Percentiles rank a stretch among this genome's conserved stretches.
Evolutionary conservation across 2,797 vertebrate genomes (phyloP).

Genomic region (Centropyge bicolor): DNA sequence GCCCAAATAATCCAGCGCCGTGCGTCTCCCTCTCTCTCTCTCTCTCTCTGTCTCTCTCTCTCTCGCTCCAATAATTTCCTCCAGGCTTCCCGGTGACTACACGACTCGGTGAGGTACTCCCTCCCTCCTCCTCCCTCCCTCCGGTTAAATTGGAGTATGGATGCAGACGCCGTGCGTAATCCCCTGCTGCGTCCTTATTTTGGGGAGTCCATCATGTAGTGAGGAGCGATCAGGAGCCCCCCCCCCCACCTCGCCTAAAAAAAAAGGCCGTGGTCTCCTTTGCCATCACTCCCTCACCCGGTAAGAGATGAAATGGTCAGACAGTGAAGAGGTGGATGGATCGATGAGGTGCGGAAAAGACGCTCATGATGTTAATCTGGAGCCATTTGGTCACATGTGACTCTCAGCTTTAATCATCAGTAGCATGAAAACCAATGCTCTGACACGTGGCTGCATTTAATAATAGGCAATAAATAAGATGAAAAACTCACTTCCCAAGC

Average conservation of each 20-base stretch:
- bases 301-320: constrained; percentile 35
- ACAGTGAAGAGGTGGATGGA: neutral
- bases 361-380: neutral
- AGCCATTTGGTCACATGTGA: neutral
- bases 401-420: neutral
- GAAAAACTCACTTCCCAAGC: neutral
- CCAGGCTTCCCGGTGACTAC: constrained; percentile 48
- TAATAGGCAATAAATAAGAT: neutral
- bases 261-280: constrained; percentile 29
- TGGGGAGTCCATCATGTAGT: constrained; percentile 2
- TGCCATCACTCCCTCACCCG: constrained; percentile 50
- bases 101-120: constrained; percentile 54
- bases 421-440: neutral
- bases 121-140: too few species aligned
- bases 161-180: constrained; percentile 51
- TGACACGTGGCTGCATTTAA: neutral
- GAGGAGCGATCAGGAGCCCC: constrained; percentile 16
- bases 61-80: constrained; percentile 79
- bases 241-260: neutral
- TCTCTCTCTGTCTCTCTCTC: constrained; percentile 37
- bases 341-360: neutral
- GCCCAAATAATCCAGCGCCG: constrained; percentile 77
- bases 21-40: constrained; percentile 59
- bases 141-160: neutral
- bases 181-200: constrained; percentile 17